phyloP scores from a whole-genome alignment of 2,113 vertebrate species.

The Thalassarche chlororhynchos region DNA sequence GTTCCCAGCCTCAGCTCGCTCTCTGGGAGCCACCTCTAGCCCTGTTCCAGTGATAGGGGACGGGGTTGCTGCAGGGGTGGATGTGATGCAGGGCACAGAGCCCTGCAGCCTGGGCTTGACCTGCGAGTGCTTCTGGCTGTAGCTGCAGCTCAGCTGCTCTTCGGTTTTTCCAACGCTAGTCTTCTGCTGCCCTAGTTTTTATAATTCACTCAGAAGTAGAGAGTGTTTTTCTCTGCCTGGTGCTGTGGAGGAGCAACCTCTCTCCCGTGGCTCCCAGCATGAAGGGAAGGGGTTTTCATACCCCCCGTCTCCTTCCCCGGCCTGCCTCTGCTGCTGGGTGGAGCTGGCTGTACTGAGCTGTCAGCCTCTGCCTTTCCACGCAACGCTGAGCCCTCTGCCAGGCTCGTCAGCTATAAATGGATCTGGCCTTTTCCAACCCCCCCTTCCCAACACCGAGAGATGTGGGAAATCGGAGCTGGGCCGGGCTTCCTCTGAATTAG shows the following conservation, averaged over 20 bases:
- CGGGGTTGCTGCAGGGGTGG: neutral
- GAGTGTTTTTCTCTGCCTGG: neutral
- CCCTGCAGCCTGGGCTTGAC: neutral
- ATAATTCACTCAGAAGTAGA: neutral
- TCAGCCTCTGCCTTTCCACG: neutral
- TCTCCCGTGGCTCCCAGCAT: neutral
- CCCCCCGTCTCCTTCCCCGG: neutral
- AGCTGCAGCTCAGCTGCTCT: neutral
- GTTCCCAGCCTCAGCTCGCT: neutral
- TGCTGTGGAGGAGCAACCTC: neutral
- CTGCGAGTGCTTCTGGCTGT: fast-evolving
- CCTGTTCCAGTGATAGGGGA: neutral
- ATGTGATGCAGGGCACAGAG: neutral
- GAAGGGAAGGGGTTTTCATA: neutral
- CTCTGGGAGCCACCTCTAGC: neutral
- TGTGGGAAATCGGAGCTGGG: neutral
- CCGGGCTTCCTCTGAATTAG: slow-evolving; percentile 27
- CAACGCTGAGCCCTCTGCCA: neutral
- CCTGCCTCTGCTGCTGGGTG: neutral
- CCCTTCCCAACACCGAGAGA: neutral
- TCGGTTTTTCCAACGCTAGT: neutral
- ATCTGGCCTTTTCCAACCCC: neutral
- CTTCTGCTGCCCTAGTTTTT: slow-evolving; percentile 21
- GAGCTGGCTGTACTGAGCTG: neutral
- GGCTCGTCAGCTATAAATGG: slow-evolving; percentile 28